These are phyloP conservation scores for Hirtodrosophila confusa DNA, from an alignment of 2,888 invertebrate genomes.

Conservation along the genomic window DNA sequence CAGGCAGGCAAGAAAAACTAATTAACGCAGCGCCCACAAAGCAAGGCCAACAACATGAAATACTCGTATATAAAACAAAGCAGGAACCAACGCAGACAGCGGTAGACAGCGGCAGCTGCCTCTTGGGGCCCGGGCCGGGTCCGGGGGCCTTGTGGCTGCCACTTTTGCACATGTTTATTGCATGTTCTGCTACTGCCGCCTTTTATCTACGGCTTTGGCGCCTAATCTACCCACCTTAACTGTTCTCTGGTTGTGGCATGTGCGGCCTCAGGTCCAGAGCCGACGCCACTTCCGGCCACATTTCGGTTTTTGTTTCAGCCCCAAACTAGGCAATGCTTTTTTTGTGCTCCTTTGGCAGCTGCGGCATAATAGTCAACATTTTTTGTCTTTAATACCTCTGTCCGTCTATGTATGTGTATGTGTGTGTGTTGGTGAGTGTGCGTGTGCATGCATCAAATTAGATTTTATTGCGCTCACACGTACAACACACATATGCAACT, in stretches of 20 bases:
- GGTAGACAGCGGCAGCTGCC: constrained; percentile 28
- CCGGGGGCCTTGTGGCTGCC: constrained; percentile 5
- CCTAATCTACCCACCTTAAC: constrained; percentile 55
- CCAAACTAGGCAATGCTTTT: constrained; percentile 65
- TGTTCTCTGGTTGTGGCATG: constrained; percentile 30
- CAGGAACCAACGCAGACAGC: constrained; percentile 32
- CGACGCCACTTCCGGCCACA: constrained; percentile 67
- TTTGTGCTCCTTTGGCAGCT: constrained; percentile 22
- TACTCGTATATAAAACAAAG: constrained; percentile 10
- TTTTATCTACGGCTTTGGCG: constrained; percentile 55
- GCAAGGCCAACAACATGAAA: constrained; percentile 21
- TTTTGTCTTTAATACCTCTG: constrained; percentile 21
- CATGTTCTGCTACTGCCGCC: constrained; percentile 57
- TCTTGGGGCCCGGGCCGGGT: constrained; percentile 22
- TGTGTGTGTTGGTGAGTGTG: constrained; percentile 10
- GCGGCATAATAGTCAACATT: constrained; percentile 48
- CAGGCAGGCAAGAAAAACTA: constrained; percentile 54
- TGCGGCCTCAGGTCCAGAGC: constrained; percentile 29
- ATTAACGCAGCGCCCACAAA: constrained; percentile 59
- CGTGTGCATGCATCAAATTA: constrained; percentile 60
- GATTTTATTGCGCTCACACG: constrained; percentile 64
- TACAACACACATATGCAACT: constrained; percentile 31
- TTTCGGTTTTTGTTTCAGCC: constrained; percentile 56
- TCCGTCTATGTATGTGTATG: constrained; percentile 3
- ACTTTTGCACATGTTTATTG: constrained; percentile 63